A percentile compares a stretch with the other conserved stretches of the same genome.
phyloP scores from a whole-genome alignment of 30 jellyfish, hydroid and myxozoan species.

The Turritopsis dohrnii region DNA sequence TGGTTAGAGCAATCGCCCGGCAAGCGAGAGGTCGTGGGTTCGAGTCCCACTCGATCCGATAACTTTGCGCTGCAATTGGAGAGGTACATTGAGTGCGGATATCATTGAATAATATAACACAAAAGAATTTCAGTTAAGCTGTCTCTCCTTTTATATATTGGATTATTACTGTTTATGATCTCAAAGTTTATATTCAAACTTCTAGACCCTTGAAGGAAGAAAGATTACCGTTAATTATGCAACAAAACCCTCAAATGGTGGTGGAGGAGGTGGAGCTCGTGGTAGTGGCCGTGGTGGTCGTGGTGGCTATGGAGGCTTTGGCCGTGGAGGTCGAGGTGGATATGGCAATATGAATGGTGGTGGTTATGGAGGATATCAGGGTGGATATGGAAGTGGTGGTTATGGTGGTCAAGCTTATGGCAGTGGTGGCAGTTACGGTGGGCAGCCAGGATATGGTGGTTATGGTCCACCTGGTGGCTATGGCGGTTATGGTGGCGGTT shows the following conservation, averaged over 20 bases:
- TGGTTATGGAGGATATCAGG: constrained; percentile 16
- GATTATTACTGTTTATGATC: neutral
- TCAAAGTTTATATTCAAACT: neutral
- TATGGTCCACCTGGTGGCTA: constrained; percentile 23
- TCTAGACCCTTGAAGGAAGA: constrained; percentile 40
- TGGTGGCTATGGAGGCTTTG: constrained; percentile 34
- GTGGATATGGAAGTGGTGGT: constrained; percentile 10
- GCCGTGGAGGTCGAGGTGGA: constrained; percentile 40
- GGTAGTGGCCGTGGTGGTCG: constrained; percentile 37
- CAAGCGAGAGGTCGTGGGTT: no score
- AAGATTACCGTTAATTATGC: constrained; percentile 41
- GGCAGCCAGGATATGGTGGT: constrained; percentile 33
- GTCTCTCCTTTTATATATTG: no score
- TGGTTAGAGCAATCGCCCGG: no score
- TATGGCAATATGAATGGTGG: constrained; percentile 33
- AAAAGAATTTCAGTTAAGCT: no score
- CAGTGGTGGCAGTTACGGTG: constrained; percentile 26
- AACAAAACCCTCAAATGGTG: constrained; percentile 37
- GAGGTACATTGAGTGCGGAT: no score
- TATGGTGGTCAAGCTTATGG: constrained; percentile 10
- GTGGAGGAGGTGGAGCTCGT: constrained; percentile 29
- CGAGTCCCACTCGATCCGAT: no score
- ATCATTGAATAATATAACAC: no score
- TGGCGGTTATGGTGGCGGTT: constrained; percentile 12
- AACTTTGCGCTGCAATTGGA: no score